A percentile compares a stretch with the other conserved stretches of the same genome.
Conservation (phyloP, 2,888 invertebrate species). For the Macrophya annulata region DNA sequence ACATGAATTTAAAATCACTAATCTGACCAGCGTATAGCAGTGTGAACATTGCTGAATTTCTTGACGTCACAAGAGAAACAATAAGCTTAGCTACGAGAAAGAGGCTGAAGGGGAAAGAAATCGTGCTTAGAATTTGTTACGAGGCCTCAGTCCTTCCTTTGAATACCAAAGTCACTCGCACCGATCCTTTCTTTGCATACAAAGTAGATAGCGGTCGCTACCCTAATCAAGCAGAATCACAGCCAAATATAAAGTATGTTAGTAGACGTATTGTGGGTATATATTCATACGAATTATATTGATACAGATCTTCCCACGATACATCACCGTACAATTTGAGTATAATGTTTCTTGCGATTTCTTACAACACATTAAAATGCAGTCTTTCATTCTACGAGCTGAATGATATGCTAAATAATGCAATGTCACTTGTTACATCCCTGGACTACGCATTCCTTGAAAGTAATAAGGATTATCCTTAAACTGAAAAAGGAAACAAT, state of each 20-base stretch:
- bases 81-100: not conserved
- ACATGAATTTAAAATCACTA: not conserved
- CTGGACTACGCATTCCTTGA: not conserved
- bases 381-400: not conserved
- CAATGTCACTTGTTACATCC: conserved; percentile 21
- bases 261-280: conserved; percentile 22
- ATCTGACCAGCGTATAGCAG: not conserved
- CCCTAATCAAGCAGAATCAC: conserved; percentile 62
- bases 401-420: conserved; percentile 27
- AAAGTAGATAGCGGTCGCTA: conserved; percentile 71
- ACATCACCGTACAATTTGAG: not conserved
- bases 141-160: conserved; percentile 56
- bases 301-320: conserved; percentile 12
- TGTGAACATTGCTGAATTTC: conserved; percentile 19
- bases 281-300: not conserved
- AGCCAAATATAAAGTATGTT: conserved; percentile 51
- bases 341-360: not conserved
- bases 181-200: conserved; percentile 64
- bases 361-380: conserved; percentile 15
- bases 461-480: not conserved
- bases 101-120: conserved; percentile 9
- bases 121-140: conserved; percentile 43
- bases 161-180: conserved; percentile 66
- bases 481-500: not conserved
- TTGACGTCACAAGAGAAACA: conserved; percentile 43